Conservation (phyloP, 2,113 vertebrate species). For the Poecile atricapillus region DNA sequence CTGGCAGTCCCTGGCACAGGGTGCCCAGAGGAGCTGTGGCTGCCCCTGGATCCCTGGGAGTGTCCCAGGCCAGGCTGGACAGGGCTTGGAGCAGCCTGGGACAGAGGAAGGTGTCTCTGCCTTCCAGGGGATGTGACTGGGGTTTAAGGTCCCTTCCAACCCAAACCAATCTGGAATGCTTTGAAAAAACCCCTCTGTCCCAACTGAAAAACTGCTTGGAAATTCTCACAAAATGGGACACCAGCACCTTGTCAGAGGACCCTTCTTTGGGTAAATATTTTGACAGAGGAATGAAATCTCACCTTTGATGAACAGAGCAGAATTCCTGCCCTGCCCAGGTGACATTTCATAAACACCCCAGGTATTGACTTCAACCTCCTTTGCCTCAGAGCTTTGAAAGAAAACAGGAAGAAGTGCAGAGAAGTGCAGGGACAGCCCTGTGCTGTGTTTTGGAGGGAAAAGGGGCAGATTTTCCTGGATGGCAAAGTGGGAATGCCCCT, state of each 20-base stretch:
- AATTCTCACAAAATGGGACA: background rate
- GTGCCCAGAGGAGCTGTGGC: background rate
- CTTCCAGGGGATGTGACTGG: background rate
- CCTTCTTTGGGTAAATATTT: background rate
- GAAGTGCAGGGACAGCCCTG: background rate
- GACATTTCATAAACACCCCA: background rate
- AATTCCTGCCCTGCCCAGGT: background rate
- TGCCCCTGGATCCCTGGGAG: background rate
- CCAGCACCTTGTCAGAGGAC: background rate
- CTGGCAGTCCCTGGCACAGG: background rate
- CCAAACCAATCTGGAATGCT: background rate
- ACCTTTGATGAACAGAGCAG: background rate
- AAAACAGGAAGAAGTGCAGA: background rate
- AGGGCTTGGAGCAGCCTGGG: background rate
- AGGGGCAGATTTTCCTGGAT: background rate
- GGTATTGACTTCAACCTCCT: background rate
- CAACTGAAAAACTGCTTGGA: background rate
- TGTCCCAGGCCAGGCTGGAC: rapidly evolving
- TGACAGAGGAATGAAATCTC: background rate
- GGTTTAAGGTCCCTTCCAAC: background rate
- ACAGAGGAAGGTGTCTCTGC: rapidly evolving
- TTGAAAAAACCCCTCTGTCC: background rate
- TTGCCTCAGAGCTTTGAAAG: background rate
- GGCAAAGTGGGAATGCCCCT: background rate
- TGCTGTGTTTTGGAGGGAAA: background rate